These are phyloP conservation scores for Azorinus chamasolen DNA, from an alignment of 2,888 invertebrate genomes.

Conservation along the genomic window DNA sequence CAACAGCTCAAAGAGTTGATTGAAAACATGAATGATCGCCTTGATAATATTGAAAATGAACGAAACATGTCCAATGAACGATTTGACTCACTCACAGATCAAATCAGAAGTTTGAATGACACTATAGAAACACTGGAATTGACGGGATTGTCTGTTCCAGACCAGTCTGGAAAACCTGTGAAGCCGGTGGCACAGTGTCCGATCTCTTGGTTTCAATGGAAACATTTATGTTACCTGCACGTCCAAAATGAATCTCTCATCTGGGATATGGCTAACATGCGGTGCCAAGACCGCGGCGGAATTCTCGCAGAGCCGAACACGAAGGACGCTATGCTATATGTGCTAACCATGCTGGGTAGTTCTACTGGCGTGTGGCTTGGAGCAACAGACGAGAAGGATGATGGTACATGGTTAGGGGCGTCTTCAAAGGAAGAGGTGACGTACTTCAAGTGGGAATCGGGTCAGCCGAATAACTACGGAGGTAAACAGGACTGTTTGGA, in stretches of 20 bases:
- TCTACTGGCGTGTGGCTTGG: conserved; percentile 8
- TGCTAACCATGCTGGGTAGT: background rate
- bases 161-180: background rate
- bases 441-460: background rate
- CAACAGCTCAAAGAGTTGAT: too few relatives aligned
- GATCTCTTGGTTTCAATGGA: background rate
- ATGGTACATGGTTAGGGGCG: conserved; percentile 8
- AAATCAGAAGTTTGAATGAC: background rate
- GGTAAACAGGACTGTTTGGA: conserved; percentile 14
- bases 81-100: background rate
- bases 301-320: conserved; percentile 12
- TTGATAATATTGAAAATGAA: background rate
- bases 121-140: background rate
- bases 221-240: conserved; percentile 6
- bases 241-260: background rate
- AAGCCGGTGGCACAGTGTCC: background rate
- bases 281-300: conserved; percentile 1
- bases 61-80: background rate
- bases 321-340: background rate
- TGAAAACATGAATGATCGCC: background rate
- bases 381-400: conserved; percentile 1
- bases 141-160: too few relatives aligned
- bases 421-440: background rate
- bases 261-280: background rate
- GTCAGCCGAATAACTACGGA: conserved; percentile 7